Base-by-base conservation (phyloP, 2,888 invertebrate species). In the Cynaeus angustus region DNA sequence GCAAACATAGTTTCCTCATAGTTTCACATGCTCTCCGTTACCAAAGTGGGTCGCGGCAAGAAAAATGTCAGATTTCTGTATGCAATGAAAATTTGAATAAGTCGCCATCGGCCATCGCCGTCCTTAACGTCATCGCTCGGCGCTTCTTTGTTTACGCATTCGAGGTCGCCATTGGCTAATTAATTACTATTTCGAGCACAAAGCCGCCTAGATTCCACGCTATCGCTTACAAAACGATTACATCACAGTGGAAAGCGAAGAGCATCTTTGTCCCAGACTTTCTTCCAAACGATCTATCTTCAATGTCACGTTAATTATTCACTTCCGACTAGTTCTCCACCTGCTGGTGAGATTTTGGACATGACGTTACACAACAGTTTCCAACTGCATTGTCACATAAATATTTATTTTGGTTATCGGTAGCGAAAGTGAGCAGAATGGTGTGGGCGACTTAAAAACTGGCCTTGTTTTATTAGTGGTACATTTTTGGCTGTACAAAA, bases 401-500 rank as follows among this genome's bases (percentile, higher is more conserved):
- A 46, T 56, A n/a, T n/a, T n/a, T n/a, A n/a, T n/a, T n/a, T n/a
- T n/a, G n/a, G n/a, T 16, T 30, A 50, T 62, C 9, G 28, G 26
- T 26, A 21, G 50, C 52, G 38, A 52, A 62, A 50, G 41, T 38
- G 12, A 10, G 41, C 4, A 21, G 33, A 33, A 33, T 41, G 41
- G 6, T 6, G 41, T n/a, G 12, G 41, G 37, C 46, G 12, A 50
- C 46, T 14, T 58, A 45, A 59, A 46, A 50, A 62, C 48, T 62
- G 62, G 62, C 62, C 50, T 62, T 52, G 62, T 62, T 62, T 62
- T 59, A 38, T 62, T 62, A 26, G n/a, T 62, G 43, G 30, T 59
- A 59, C 50, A 64, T 13, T 55, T 61, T 43, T 30, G 14, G 12
- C 56, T 66, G 65, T 65, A 65, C 65, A 65, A 65, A 66, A 66